Percentiles rank a stretch among this genome's conserved stretches.
These are phyloP conservation scores for Saturnia pavonia DNA, from an alignment of 2,888 invertebrate species.

Conservation along the genomic window DNA sequence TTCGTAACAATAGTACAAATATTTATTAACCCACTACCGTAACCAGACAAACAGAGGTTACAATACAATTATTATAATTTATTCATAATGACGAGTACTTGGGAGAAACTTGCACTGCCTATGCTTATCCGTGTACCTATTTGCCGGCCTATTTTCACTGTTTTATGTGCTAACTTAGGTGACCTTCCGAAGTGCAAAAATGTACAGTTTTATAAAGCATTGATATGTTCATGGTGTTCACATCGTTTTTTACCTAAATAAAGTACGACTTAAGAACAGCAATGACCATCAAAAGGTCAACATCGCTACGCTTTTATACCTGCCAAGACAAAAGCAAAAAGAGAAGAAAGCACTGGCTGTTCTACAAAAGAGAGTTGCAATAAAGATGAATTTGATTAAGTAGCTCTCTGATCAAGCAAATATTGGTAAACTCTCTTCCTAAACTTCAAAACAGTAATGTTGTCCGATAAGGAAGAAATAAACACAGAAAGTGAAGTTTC, in stretches of 20 bases:
- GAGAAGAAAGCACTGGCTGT: not conserved
- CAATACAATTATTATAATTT: not conserved
- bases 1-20: not conserved
- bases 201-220: not conserved
- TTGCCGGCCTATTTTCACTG: not conserved
- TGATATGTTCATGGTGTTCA: not conserved
- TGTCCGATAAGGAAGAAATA: not conserved
- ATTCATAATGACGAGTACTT: not conserved
- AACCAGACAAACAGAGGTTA: not conserved
- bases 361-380: too few species aligned
- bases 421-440: not conserved
- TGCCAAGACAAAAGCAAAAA: not conserved
- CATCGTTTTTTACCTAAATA: not conserved
- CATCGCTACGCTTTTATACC: not conserved
- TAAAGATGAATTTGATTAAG: too few species aligned
- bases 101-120: not conserved
- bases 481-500: not conserved
- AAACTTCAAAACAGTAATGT: not conserved
- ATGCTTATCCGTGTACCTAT: not conserved
- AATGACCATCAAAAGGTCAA: not conserved
- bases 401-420: not conserved
- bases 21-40: not conserved
- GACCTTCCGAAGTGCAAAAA: not conserved
- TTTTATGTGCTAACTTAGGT: not conserved
- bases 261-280: not conserved